phyloP scores from a whole-genome alignment of 2,888 invertebrate genomes.

The Cephus rjabovi region DNA sequence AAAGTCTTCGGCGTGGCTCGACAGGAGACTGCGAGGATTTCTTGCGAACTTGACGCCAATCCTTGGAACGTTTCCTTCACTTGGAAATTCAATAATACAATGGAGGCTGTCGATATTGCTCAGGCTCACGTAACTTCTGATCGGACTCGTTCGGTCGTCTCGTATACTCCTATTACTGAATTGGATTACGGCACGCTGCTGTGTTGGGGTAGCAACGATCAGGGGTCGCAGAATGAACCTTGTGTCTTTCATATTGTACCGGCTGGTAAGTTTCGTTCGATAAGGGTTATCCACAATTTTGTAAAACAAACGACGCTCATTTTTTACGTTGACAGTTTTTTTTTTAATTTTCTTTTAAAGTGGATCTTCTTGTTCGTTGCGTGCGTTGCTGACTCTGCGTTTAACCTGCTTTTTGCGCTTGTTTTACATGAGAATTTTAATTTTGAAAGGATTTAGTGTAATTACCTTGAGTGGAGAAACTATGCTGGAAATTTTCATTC shows the following conservation, averaged over 20 bases:
- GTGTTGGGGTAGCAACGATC: conserved; percentile 81
- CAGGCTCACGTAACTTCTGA: conserved; percentile 74
- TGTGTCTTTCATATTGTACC: conserved; percentile 81
- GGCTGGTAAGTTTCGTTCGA: conserved; percentile 70
- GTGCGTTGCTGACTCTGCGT: neutral
- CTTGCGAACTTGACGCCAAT: conserved; percentile 82
- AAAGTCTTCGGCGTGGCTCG: conserved; percentile 79
- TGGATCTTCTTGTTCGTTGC: neutral
- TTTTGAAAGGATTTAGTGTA: neutral
- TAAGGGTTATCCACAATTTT: neutral
- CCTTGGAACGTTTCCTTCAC: conserved; percentile 78
- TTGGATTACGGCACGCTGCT: conserved; percentile 80
- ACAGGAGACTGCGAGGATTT: conserved; percentile 75
- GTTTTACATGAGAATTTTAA: neutral
- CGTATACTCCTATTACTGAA: conserved; percentile 80
- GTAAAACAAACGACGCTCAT: neutral
- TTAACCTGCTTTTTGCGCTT: neutral
- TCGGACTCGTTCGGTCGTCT: conserved; percentile 74
- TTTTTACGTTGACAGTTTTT: neutral
- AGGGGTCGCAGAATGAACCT: conserved; percentile 78
- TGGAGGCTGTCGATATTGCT: conserved; percentile 77
- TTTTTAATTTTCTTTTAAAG: neutral
- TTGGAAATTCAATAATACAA: conserved; percentile 83
- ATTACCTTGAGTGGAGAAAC: neutral
- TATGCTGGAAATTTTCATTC: neutral